Base-by-base conservation (phyloP, 1,140 invertebrate genomes). In the Achatina immaculata region DNA sequence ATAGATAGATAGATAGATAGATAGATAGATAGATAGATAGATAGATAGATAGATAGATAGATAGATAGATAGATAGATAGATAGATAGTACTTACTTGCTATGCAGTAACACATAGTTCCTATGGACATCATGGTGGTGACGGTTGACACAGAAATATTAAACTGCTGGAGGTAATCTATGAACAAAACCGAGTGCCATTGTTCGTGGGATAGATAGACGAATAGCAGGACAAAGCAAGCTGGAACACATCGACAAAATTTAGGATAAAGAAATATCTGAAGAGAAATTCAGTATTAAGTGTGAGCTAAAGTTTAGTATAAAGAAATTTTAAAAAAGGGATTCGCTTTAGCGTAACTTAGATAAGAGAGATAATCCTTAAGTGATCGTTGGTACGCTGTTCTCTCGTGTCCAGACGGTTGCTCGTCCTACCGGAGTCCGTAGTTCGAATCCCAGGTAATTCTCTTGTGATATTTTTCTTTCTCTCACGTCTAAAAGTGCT, bases 1-100 rank as follows among this genome's bases (percentile, higher is more conserved):
- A 66, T 66, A 66, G 65, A 66, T 66, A 34, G 65, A 66, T 66
- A 66, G 65, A 34, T 66, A 66, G 2, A 66, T 34, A 66, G 65
- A 66, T 66, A 36, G 11, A 66, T 66, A 36, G 28, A 66, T 66
- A 36, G 2, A 66, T 66, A 36, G 24, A 62, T 9, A 28, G 58
- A 62, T 62, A 28, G 58, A 24, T 62, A 28, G 58, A 24, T 62
- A 28, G 58, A 9, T 62, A 28, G 7, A 24, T 62, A 28, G 58
- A 24, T 62, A 28, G 58, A 7, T 62, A 28, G 58, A 62, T 24
- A 11, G 58, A 62, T 62, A 28, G 24, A 24, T 62, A 28, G 58
- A 62, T 9, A 11, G 58, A 62, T 48, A 48, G 7, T 19, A 45
- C 71, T 38, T 73, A 73, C 71, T 73, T 45, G 71, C 71, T 7